Percentiles rank a stretch among this genome's conserved stretches.
These are phyloP conservation scores for Trachelus iudaicus DNA, from an alignment of 2,888 invertebrate species.

Conservation along the genomic window DNA sequence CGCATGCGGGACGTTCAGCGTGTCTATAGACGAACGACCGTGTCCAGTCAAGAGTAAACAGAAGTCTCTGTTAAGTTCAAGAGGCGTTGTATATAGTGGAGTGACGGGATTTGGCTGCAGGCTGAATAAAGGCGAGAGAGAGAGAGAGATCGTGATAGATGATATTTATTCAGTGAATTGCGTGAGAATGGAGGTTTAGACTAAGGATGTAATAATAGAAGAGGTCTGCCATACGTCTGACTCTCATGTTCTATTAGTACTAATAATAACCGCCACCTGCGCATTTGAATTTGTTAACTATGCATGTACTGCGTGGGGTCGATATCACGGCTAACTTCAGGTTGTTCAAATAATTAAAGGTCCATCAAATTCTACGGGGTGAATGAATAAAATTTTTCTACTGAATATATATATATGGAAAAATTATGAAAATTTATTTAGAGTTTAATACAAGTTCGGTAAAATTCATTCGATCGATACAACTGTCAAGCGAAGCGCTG, in stretches of 20 bases:
- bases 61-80: not conserved
- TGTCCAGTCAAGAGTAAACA: not conserved
- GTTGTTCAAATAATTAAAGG: not conserved
- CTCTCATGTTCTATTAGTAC: constrained; percentile 8
- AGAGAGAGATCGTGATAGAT: constrained; percentile 17
- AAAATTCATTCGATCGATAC: not conserved
- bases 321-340: not conserved
- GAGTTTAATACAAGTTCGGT: not conserved
- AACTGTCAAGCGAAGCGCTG: not conserved
- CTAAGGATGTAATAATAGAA: constrained; percentile 17
- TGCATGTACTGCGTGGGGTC: not conserved
- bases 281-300: not conserved
- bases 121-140: constrained; percentile 31
- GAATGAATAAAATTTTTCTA: not conserved
- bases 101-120: not conserved
- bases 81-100: not conserved
- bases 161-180: not conserved
- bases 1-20: not conserved
- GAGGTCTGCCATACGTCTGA: constrained; percentile 16
- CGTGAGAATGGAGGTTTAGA: constrained; percentile 5
- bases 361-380: not conserved
- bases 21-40: not conserved
- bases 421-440: not conserved
- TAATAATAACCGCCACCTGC: constrained; percentile 13
- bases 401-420: not conserved